Percentiles rank a stretch among this genome's conserved stretches.
Evolutionary conservation across 2,888 invertebrate genomes (phyloP).

Genomic region (Nemoura dubitans): DNA sequence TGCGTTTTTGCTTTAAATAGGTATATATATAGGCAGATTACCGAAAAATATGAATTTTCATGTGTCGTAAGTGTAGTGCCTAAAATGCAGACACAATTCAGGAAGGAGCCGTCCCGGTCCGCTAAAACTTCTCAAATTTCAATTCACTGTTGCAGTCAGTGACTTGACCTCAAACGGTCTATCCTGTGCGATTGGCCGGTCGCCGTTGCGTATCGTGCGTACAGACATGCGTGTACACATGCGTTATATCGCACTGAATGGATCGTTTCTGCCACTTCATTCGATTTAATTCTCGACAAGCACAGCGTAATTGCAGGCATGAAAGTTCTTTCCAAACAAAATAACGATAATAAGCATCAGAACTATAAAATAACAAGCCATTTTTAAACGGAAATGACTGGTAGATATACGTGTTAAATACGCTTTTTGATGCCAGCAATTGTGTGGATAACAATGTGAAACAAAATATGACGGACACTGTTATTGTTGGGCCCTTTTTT

Average conservation of each 20-base stretch:
- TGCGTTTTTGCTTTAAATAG: too few relatives aligned
- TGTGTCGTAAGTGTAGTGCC: too few relatives aligned
- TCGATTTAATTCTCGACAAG: slow-evolving; percentile 17
- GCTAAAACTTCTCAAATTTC: too few relatives aligned
- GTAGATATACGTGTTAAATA: background rate
- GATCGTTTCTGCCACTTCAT: slow-evolving; percentile 29
- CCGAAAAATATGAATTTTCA: too few relatives aligned
- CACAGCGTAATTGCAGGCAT: background rate
- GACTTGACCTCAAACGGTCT: background rate
- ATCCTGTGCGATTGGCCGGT: background rate
- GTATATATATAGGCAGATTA: too few relatives aligned
- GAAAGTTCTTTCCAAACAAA: background rate
- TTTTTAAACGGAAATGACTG: slow-evolving; percentile 41
- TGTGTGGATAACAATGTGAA: slow-evolving; percentile 7
- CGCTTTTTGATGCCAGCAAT: background rate
- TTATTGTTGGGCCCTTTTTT: slow-evolving; percentile 2
- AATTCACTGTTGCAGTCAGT: background rate
- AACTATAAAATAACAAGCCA: slow-evolving; percentile 34
- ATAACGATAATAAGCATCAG: slow-evolving; percentile 5
- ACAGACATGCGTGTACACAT: background rate
- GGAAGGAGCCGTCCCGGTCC: too few relatives aligned
- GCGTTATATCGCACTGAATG: background rate
- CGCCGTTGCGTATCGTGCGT: background rate
- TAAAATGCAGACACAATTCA: too few relatives aligned
- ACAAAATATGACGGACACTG: background rate